Evolutionary conservation across 2,797 vertebrate species (phyloP).

Genomic region (Falco biarmicus): DNA sequence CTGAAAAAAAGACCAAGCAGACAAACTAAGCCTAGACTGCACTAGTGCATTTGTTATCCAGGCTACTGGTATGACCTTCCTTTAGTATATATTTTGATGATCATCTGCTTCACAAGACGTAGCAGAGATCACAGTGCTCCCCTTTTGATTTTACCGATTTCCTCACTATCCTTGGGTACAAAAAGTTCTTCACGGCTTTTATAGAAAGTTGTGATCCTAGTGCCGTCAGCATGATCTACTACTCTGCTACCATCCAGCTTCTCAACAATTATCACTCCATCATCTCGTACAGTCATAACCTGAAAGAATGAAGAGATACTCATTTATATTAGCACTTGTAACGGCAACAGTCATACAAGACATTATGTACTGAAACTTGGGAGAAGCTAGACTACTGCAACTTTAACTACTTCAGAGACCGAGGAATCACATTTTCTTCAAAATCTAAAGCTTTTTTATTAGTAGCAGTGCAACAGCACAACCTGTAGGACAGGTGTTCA

Average conservation of each 20-base stretch:
- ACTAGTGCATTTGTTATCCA: not conserved
- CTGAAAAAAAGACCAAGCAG: not conserved
- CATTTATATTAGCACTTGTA: not conserved
- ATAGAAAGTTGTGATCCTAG: slow-evolving; percentile 88
- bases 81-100: not conserved
- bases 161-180: not conserved
- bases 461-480: not conserved
- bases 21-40: not conserved
- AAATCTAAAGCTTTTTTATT: not conserved
- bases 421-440: not conserved
- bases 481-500: not conserved
- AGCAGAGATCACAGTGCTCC: not conserved
- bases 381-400: not conserved
- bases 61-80: not conserved
- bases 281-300: slow-evolving; percentile 89
- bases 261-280: slow-evolving; percentile 84
- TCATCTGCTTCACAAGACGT: not conserved
- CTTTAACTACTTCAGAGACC: not conserved
- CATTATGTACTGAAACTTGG: not conserved
- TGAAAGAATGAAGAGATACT: slow-evolving; percentile 51
- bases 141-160: slow-evolving; percentile 71
- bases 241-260: slow-evolving; percentile 78
- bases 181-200: slow-evolving; percentile 66
- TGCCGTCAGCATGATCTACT: slow-evolving; percentile 91
- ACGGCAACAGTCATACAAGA: not conserved